A percentile compares a stretch with the other conserved stretches of the same genome.
Evolutionary conservation across 2,797 vertebrate genomes (phyloP).

Genomic region (Melanotaenia pygmaea): DNA sequence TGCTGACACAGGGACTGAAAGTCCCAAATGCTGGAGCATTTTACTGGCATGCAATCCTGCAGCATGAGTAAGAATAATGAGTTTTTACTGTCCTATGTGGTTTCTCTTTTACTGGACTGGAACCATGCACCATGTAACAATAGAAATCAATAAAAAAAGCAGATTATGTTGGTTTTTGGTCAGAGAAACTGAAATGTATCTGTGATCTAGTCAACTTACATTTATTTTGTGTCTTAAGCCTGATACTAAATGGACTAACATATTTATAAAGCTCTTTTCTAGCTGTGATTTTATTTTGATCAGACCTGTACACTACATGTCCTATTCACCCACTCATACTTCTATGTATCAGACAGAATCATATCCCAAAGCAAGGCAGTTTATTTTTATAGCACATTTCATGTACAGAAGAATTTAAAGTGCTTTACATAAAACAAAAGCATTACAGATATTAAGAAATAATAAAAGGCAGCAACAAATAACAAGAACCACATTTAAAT

Average conservation of each 20-base stretch:
- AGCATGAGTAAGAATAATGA: constrained; percentile 16
- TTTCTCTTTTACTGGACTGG: constrained; percentile 1
- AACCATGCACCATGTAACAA: constrained; percentile 13
- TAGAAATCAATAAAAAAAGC: constrained; percentile 12
- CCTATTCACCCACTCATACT: too few species aligned
- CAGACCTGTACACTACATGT: too few species aligned
- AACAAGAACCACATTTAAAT: too few species aligned
- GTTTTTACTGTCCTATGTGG: constrained; percentile 17
- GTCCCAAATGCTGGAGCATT: constrained; percentile 10
- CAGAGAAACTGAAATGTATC: not conserved
- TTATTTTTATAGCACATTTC: too few species aligned
- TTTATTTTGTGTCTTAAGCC: not conserved
- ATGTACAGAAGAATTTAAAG: too few species aligned
- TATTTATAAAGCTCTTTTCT: not conserved
- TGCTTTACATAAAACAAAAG: too few species aligned
- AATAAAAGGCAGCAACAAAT: too few species aligned
- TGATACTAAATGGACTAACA: not conserved
- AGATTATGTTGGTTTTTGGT: not conserved
- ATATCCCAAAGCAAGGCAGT: too few species aligned
- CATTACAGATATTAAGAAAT: too few species aligned
- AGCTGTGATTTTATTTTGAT: not conserved
- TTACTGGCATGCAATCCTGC: constrained; percentile 32
- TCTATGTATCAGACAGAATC: too few species aligned
- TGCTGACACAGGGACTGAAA: constrained; percentile 50
- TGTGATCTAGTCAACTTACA: not conserved